Evolutionary conservation across 2,113 vertebrate genomes (phyloP).

Genomic region (Triplophysa tibetana): DNA sequence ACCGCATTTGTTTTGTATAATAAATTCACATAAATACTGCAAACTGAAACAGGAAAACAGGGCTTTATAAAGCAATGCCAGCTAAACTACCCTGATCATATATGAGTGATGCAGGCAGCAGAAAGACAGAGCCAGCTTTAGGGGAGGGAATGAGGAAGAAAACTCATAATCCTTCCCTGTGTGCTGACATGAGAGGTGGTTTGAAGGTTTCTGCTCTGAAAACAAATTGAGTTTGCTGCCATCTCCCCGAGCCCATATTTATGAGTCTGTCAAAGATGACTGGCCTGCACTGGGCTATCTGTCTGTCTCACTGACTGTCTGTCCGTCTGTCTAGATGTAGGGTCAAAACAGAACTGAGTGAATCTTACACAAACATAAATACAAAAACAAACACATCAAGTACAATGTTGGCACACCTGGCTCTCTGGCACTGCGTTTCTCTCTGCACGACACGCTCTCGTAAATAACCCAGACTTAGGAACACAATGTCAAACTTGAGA

Average conservation of each 20-base stretch:
- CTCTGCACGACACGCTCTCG: neutral
- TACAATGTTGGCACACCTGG: neutral
- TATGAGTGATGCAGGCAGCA: constrained; percentile 2
- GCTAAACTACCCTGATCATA: constrained; percentile 12
- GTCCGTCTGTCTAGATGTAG: constrained; percentile 42
- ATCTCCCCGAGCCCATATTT: constrained; percentile 52
- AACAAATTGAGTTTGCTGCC: constrained; percentile 56
- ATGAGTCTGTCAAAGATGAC: constrained; percentile 51
- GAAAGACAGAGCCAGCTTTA: constrained; percentile 13
- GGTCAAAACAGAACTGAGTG: constrained; percentile 44
- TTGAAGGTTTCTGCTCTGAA: constrained; percentile 52
- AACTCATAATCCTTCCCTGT: constrained; percentile 45
- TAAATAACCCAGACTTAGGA: neutral
- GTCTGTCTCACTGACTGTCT: constrained; percentile 36
- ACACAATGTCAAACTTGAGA: constrained; percentile 21
- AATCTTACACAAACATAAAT: neutral
- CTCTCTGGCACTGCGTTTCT: neutral
- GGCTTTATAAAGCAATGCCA: neutral
- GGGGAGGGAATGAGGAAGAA: constrained; percentile 11
- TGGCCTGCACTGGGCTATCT: constrained; percentile 42
- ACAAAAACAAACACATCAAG: constrained; percentile 19
- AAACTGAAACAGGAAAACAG: constrained; percentile 18
- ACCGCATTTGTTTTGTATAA: neutral
- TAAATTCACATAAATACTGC: neutral
- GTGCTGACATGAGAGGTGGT: constrained; percentile 50